Evolutionary conservation across 2,797 vertebrate species (phyloP), one percentile per base, ranked within the genome.

Genomic region (Epinephelus awoara): DNA sequence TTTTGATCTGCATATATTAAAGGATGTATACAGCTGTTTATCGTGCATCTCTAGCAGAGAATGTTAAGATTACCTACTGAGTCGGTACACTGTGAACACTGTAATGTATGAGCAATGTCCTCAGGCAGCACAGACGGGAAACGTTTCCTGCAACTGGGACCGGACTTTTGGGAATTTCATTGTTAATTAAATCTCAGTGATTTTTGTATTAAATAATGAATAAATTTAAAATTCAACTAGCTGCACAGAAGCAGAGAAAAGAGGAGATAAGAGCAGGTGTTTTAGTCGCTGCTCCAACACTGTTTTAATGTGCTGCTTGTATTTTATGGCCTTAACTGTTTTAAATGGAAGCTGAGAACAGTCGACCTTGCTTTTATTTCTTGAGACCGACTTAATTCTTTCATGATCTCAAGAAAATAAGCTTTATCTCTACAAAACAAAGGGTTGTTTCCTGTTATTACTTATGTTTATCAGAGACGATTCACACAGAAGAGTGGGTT

Each of bases 51-150:
- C 68, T 44, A 52, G 67, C 72, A 70, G 87, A 82, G 55, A 27
- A 61, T 3, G 67, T 83, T 17, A 19, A 80, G 11, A 68, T 51
- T 18, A 67, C 75, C 58, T 88, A 72, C 75, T 83, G 81, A 89
- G 88, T 90, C 83, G 44, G 77, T 73, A 83, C 86, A 86, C 82
- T 88, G 82, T 82, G 86, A 88, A 87, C 66, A 38, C 51, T 72
- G n/a, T 38, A 11, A 72, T 51, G 54, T 49, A 5, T 42, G n/a
- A 76, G 59, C 55, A 65, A 66, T 23, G 14, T 84, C 63, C 72
- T 86, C 70, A 61, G 73, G 79, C 73, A 74, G 49, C 38, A 3
- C 56, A 21, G 47, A 5, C 2, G 50, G 68, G 61, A 4, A 50
- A 55, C 0, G 13, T n/a, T 49, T 10, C 79, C 77, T 79, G 66